Conservation (phyloP, 2,888 invertebrate species). For the Lepetodrilus schrolli region DNA sequence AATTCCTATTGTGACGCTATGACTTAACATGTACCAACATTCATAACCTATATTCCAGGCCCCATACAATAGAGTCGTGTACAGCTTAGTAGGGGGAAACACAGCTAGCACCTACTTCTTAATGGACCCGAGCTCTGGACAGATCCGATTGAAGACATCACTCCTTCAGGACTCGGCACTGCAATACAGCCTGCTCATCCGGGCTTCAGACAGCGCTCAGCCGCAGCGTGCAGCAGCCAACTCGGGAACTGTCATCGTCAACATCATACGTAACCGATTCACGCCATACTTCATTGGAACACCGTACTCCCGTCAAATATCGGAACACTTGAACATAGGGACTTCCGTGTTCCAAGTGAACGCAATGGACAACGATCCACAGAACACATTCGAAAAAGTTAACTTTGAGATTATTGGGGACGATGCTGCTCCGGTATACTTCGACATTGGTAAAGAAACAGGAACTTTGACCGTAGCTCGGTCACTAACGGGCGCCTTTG, state of each 20-base stretch:
- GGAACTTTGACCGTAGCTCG: slow-evolving; percentile 47
- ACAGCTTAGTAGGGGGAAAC: slow-evolving; percentile 54
- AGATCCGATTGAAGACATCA: slow-evolving; percentile 57
- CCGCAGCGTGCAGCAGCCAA: slow-evolving; percentile 28
- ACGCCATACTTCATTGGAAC: slow-evolving; percentile 48
- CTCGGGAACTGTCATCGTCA: slow-evolving; percentile 36
- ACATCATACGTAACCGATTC: slow-evolving; percentile 34
- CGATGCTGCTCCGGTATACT: slow-evolving; percentile 64
- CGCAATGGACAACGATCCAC: slow-evolving; percentile 53
- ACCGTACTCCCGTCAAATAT: slow-evolving; percentile 53
- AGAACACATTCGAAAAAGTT: slow-evolving; percentile 55
- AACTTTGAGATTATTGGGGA: slow-evolving; percentile 63
- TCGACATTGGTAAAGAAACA: slow-evolving; percentile 51
- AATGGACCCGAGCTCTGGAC: slow-evolving; percentile 54
- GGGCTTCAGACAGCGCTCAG: slow-evolving; percentile 44
- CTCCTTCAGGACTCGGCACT: slow-evolving; percentile 54
- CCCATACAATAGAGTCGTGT: slow-evolving; percentile 62
- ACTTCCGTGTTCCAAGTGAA: slow-evolving; percentile 47
- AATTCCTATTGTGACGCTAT: neutral
- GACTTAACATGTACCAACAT: neutral
- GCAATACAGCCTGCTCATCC: slow-evolving; percentile 35
- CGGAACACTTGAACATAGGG: slow-evolving; percentile 44
- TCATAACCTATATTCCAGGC: slow-evolving; percentile 37
- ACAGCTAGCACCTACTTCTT: slow-evolving; percentile 51
- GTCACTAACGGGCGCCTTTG: slow-evolving; percentile 38